Conservation (phyloP, 2,888 invertebrate genomes). For the Caenorhabditis macrosperma region DNA sequence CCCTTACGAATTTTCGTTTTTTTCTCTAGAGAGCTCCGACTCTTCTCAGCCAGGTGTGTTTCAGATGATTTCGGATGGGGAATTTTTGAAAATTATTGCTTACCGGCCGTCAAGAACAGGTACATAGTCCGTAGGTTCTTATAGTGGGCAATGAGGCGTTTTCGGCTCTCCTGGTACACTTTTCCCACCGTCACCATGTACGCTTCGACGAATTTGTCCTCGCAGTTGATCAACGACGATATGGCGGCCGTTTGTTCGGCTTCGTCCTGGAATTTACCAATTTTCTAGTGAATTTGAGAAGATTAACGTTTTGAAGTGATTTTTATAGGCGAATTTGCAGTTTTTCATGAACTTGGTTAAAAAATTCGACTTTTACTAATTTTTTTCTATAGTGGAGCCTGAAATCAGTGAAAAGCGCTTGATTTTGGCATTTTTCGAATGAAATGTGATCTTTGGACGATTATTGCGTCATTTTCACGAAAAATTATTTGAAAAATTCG, state of each 20-base stretch:
- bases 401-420: too few species aligned
- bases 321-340: too few species aligned
- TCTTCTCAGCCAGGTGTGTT: not conserved
- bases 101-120: slow-evolving; percentile 26
- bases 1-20: too few species aligned
- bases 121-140: slow-evolving; percentile 22
- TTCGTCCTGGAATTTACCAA: slow-evolving; percentile 55
- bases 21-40: not conserved
- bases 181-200: slow-evolving; percentile 41
- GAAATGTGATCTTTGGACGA: too few species aligned
- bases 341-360: too few species aligned
- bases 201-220: slow-evolving; percentile 51
- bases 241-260: slow-evolving; percentile 28
- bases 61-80: not conserved
- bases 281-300: too few species aligned
- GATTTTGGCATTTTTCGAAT: too few species aligned
- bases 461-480: too few species aligned
- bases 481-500: not conserved
- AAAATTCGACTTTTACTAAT: not conserved
- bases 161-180: slow-evolving; percentile 33
- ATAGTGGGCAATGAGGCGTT: slow-evolving; percentile 15
- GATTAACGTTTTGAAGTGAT: too few species aligned
- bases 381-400: too few species aligned
- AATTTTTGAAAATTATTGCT: not conserved
- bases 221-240: slow-evolving; percentile 39